Conservation (phyloP, 2,888 invertebrate species). For the Orchesellides sinensis region DNA sequence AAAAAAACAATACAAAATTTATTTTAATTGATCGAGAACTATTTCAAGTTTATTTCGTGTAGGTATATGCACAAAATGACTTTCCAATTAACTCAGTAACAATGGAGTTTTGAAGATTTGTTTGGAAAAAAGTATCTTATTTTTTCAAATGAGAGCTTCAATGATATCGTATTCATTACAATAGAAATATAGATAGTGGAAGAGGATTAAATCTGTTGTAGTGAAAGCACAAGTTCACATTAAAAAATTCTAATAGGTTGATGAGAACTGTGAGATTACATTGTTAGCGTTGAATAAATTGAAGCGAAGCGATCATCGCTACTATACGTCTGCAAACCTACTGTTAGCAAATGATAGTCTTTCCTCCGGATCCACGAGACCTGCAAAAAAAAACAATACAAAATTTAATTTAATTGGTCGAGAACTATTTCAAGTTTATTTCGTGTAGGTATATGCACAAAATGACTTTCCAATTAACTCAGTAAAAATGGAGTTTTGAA, state of each 20-base stretch:
- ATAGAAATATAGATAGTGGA: not conserved
- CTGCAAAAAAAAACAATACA: constrained; percentile 69
- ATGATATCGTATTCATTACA: not conserved
- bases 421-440: too few species aligned
- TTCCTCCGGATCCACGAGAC: constrained; percentile 80
- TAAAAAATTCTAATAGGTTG: too few species aligned
- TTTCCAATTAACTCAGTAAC: too few species aligned
- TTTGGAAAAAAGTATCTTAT: not conserved
- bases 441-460: too few species aligned
- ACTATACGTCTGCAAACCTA: constrained; percentile 91
- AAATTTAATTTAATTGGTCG: not conserved
- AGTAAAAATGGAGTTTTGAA: too few species aligned
- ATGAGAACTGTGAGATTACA: too few species aligned
- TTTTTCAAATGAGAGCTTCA: not conserved
- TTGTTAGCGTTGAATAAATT: too few species aligned
- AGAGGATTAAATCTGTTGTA: too few species aligned
- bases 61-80: too few species aligned
- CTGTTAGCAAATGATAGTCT: constrained; percentile 90
- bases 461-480: too few species aligned
- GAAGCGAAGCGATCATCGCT: constrained; percentile 93
- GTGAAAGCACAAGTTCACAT: not conserved
- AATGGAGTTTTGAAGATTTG: too few species aligned
- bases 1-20: constrained; percentile 65
- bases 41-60: too few species aligned
- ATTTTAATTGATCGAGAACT: not conserved